Evolutionary conservation across 2,888 invertebrate species (phyloP), one percentile per base, ranked within the genome.

Genomic region (Tinea trinotella): DNA sequence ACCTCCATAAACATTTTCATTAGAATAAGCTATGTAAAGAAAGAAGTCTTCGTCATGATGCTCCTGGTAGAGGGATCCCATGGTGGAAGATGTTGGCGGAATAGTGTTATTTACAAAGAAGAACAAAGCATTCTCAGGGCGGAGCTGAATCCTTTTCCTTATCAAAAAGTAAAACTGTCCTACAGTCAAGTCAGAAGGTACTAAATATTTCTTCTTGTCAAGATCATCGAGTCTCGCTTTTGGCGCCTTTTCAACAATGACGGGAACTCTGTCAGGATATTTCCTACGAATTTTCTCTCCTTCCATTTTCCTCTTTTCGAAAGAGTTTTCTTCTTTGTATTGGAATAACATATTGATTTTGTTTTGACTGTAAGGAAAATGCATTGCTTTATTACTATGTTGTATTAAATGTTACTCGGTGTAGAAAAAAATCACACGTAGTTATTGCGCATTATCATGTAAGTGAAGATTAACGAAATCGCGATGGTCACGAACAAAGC

Each of bases 41-140:
- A 99, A 99, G 87, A 96, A 97, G 74, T 99, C 99, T 87, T 99
- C 99, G 76, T 99, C 99, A 68, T 98, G 99, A 71, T 99, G 97
- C 82, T 99, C 99, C 93, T 97, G 96, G 74, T 98, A 98, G 19
- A 98, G 90, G 54, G 95, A 93, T 59, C 97, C 97, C 97, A 98
- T 97, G 48, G 98, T 97, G 57, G 96, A 96, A 65, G 96, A 95
- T 62, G 97, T 97, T 57, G 97, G 97, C 61, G 98, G 98, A 87
- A 98, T 97, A 63, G 94, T 95, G 82, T 98, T 97, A 88, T 98
- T 97, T 57, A 98, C 97, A 72, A 98, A 98, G 89, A 98, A 98
- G 88, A 98, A 98, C 54, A 98, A 88, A 54, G 98, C 97, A 78
- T 98, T 98, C 76, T 98, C 98, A 5, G 97, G 95, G 63, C 96